Evolutionary conservation across 2,888 invertebrate genomes (phyloP), one percentile per base, ranked within the genome.

Genomic region (Hypercompe scribonia): DNA sequence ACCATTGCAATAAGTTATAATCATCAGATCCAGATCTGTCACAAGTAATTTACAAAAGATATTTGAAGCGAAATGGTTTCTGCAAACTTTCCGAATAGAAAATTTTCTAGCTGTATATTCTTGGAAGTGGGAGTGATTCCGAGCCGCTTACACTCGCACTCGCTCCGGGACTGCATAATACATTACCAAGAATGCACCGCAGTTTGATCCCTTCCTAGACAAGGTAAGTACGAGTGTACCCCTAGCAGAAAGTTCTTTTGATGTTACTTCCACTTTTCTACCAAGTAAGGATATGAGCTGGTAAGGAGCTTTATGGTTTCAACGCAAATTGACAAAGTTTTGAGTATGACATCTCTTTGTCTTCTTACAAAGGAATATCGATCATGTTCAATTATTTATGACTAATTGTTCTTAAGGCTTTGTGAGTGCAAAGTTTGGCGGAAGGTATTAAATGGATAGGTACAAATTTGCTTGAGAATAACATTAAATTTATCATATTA

Each of bases 121-220:
- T 88, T 88, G 85, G 88, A 80, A 84, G 80, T 75, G 78, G 87
- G 89, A 93, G 94, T 92, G 94, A 92, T 92, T 93, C 89, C 89
- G 92, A 93, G 94, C 92, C 92, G 94, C 94, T 94, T 93, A 94
- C 91, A 91, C 88, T 86, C 89, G 89, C 90, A 90, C 89, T 88
- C 91, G 90, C 86, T 84, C 87, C 84, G 89, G 84, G 90, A 92
- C 94, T 95, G 95, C 95, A 95, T 95, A 95, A 95, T 94, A 95
- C 94, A 95, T 95, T 90, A 92, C 92, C 89, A 91, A 88, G 94
- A 94, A 94, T 95, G 95, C 94, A 94, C 94, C 93, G 85, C 94
- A 95, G 93, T 94, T 94, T 94, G 94, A 95, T 95, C 95, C 94
- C 91, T 93, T 92, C 91, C 94, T 92, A 94, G 94, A 95, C 94